phyloP scores from a whole-genome alignment of 2,888 invertebrate genomes.

The Machimus rusticus region DNA sequence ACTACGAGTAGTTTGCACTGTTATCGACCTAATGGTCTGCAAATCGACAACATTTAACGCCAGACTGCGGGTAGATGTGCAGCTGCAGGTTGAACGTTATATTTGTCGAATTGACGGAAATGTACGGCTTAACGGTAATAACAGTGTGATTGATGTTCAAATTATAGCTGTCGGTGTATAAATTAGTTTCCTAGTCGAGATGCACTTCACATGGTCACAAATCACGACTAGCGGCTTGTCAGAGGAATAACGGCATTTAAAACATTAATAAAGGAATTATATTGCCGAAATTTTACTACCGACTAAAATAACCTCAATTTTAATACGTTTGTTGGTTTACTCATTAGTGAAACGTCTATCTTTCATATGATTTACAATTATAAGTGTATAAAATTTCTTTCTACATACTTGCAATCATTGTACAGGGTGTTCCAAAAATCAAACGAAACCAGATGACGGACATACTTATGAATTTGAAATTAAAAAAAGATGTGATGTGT shows the following conservation, averaged over 20 bases:
- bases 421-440: no score
- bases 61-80: not conserved
- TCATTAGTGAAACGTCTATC: no score
- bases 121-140: not conserved
- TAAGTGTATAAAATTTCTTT: no score
- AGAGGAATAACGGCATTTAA: not conserved
- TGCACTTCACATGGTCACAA: not conserved
- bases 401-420: no score
- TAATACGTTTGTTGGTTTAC: no score
- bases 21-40: not conserved
- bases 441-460: no score
- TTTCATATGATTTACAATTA: no score
- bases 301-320: not conserved
- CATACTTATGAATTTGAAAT: no score
- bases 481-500: no score
- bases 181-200: not conserved
- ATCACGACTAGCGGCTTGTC: not conserved
- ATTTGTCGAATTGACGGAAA: not conserved
- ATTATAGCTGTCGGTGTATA: not conserved
- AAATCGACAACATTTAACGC: not conserved
- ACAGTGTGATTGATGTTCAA: not conserved
- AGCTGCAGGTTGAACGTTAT: not conserved
- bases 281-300: not conserved
- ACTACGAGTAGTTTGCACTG: not conserved
- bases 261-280: not conserved